Base-by-base conservation (phyloP, 2,113 vertebrate species). In the Dicaeum eximium region DNA sequence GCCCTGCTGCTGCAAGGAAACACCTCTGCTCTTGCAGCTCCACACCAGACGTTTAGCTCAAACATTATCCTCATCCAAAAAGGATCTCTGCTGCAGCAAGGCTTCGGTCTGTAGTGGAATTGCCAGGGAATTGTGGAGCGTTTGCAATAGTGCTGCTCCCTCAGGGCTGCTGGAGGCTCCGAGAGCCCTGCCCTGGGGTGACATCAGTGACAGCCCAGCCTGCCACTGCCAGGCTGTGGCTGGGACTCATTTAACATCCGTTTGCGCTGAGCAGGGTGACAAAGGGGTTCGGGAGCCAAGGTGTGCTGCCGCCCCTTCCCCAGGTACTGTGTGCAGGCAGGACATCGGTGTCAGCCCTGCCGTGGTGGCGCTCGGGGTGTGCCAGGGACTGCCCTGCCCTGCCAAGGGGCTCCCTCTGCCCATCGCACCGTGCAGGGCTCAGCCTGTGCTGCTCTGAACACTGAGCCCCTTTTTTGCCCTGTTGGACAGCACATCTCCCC, bases 381-480 rank as follows among this genome's bases (percentile, higher is more conserved):
- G 33, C 62, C 33, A n/a, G 44, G 37, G 35, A 3, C 11, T 17
- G 53, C 33, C 5, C 45, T 35, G 54, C 45, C 72, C 45, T 3
- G 56, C 62, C 37, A 1, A 21, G 33, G 48, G 7, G 6, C 11
- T 28, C 19, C 27, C 37, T 35, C 6, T 7, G 35, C 4, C 28
- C 27, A 1, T 16, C 25, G 40, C 13, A 2, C 0, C 0, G 12
- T 1, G 24, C 31, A 13, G 11, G 47, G 45, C 37, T 40, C 23
- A 2, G 7, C 22, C 33, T 12, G 10, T 1, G 4, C 24, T 64
- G 40, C 38, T 42, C 60, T 5, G 8, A 5, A 5, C 28, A 28
- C 31, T 0, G 2, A 64, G 28, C 6, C 31, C n/a, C 28, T 28
- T 2, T 1, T 3, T 7, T 37, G 20, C 27, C 28, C 11, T 6